Evolutionary conservation across 1,140 invertebrate species (phyloP), one percentile per base, ranked within the genome.

Genomic region (Spodoptera litura): DNA sequence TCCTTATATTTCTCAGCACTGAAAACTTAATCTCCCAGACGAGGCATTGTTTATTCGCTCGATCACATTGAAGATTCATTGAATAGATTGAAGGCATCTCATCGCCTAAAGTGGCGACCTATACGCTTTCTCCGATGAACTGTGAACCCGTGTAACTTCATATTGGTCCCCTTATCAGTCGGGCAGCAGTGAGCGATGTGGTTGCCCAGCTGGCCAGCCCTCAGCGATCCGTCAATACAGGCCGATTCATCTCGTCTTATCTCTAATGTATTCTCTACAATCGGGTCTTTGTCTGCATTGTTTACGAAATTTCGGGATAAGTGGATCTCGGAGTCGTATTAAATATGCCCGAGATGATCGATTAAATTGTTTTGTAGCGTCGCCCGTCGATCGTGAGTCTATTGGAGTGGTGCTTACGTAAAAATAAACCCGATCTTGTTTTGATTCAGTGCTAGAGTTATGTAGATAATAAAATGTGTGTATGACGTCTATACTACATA

Each of bases 201-300:
- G n/a, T 25, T 10, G 38, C 38, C 38, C 38, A 20, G 38, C 62
- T 53, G 49, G 5, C 61, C 61, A 64, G 35, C 5, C 38, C 38
- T 13, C 12, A 35, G 55, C 55, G 9, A 80, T 80, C 73, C 56
- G 55, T 80, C 78, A 80, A 80, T 58, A 55, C 49, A 4, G n/a
- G 15, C 62, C 73, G 51, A 80, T 80, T 44, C 66, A 80, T 71
- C 73, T 76, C 62, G 25, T 0, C 27, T 80, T 80, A 80, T 80
- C 79, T 80, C 31, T 76, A 80, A 80, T 80, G 73, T 80, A 80
- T 80, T 80, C 79, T 58, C 15, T n/a, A 55, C 38, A 62, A 64
- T 61, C 44, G 55, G 61, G 31, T 53, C 27, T n/a, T 35, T 56
- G 70, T 44, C 13, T 20, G 70, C 38, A 56, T 72, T 72, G 52